Evolutionary conservation across 1,140 invertebrate species (phyloP), one percentile per base, ranked within the genome.

Genomic region (Orchesella cincta): DNA sequence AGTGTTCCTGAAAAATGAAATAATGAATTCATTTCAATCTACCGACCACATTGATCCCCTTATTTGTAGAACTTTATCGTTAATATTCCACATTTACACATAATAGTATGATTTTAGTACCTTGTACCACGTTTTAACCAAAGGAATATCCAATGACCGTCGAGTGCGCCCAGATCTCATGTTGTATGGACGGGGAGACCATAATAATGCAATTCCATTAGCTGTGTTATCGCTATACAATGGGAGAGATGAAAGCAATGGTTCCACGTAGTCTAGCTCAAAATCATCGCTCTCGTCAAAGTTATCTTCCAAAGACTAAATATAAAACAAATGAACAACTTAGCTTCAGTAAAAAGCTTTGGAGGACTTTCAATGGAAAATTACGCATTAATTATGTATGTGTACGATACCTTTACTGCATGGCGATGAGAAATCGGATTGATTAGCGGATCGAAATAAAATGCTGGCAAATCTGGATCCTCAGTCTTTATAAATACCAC

Each of bases 401-500:
- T 67, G 8, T 5, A 12, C 8, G 31, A 67, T 84, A 89, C 88
- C 87, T 93, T 97, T 1, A 94, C 89, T 0, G 94, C 91, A 87
- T 97, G 94, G 82, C 96, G 89, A 86, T 98, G 96, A 14, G 97
- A 97, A 82, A 99, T 99, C 2, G 98, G 97, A 88, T 99, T 99
- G 79, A 99, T 99, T 3, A 99, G 87, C 0, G 98, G 98, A 89
- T 99, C 98, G 88, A 99, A 99, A 86, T 99, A 99, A 86, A 99
- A 99, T 0, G 98, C 98, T 28, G 98, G 98, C 74, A 99, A 88
- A 88, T 99, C 98, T n/a, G 98, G 97, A 91, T 99, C 98, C 88
- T 99, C 98, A 1, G 98, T 99, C 89, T 99, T 99, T 82, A 99
- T 99, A 84, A 96, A 99, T 0, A 99, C 96, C 23, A 99, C 97